These are phyloP conservation scores for Ambastaia sidthimunki DNA, from an alignment of 2,797 vertebrate species.

Conservation along the genomic window DNA sequence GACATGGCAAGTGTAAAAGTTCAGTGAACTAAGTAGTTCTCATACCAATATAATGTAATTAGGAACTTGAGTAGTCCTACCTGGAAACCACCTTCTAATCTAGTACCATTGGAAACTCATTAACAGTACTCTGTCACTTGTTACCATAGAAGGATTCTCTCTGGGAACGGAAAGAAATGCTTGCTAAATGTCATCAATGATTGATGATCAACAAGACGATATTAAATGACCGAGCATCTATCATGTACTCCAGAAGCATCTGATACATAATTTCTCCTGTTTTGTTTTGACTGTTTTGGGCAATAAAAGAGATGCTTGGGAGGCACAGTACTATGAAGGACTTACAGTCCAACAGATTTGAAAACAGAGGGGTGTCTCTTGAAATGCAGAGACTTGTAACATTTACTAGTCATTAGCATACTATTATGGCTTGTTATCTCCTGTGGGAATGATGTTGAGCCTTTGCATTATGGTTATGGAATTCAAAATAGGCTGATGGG, in stretches of 20 bases:
- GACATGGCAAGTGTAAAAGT: not conserved
- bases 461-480: not conserved
- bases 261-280: not conserved
- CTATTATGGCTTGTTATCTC: constrained; percentile 11
- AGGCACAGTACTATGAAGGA: not conserved
- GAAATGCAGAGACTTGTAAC: not conserved
- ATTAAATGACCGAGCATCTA: constrained; percentile 23
- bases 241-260: constrained; percentile 8
- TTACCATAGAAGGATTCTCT: constrained; percentile 23
- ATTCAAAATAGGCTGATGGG: not conserved
- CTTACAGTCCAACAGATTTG: not conserved
- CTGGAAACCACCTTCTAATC: constrained; percentile 36
- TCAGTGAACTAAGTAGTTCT: too few species aligned
- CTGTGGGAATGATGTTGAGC: not conserved
- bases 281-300: constrained; percentile 6
- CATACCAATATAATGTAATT: constrained; percentile 29
- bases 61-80: constrained; percentile 27
- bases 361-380: constrained; percentile 14
- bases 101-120: constrained; percentile 41
- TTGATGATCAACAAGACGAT: constrained; percentile 39
- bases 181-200: constrained; percentile 41
- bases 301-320: constrained; percentile 1
- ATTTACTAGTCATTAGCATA: constrained; percentile 33
- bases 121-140: constrained; percentile 27
- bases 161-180: not conserved